Evolutionary conservation across 2,888 invertebrate genomes (phyloP), one percentile per base, ranked within the genome.

Genomic region (Platycheirus rosarum): DNA sequence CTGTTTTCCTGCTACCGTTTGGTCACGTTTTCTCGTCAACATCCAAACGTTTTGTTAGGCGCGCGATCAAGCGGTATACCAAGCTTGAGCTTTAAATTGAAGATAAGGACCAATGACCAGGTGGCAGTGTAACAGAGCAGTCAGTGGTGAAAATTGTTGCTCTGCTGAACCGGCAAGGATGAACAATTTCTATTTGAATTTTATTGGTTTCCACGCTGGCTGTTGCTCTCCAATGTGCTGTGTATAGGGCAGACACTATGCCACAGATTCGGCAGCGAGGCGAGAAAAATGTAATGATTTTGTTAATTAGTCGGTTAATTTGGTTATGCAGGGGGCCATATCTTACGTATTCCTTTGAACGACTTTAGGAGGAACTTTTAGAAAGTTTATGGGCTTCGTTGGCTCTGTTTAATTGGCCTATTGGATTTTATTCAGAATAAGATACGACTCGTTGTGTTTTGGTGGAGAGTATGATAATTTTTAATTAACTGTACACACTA

Each of bases 1-100:
- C 77, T 73, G 77, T 71, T 82, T 71, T 42, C 66, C 46, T 77
- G 82, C 82, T 82, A 82, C 82, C 77, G 82, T 82, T 82, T 77
- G 82, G 82, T 82, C 82, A 82, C 82, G 82, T 82, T 82, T 82
- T 82, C 77, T 77, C 82, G 77, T 82, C 82, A 73, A 77, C 82
- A 77, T 82, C 77, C 77, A 68, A 63, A 68, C 82, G 82, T 76
- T 77, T 82, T 77, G 77, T 77, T 82, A 77, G 77, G 71, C 63
- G 82, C 77, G 77, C 82, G 77, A 82, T 77, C 82, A 77, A 82
- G 77, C 77, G 77, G 71, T 68, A 77, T 68, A 77, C 77, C 40
- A 46, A 71, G 62, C 16, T 71, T 53, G 23, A 8, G 46, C 46
- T 32, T 46, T 40, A 14, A 55, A 51, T 13, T 26, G 0, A 2